Evolutionary conservation across 92 coral and sea anemone genomes (phyloP), one percentile per base, ranked within the genome.

Genomic region (Porites divaricata): DNA sequence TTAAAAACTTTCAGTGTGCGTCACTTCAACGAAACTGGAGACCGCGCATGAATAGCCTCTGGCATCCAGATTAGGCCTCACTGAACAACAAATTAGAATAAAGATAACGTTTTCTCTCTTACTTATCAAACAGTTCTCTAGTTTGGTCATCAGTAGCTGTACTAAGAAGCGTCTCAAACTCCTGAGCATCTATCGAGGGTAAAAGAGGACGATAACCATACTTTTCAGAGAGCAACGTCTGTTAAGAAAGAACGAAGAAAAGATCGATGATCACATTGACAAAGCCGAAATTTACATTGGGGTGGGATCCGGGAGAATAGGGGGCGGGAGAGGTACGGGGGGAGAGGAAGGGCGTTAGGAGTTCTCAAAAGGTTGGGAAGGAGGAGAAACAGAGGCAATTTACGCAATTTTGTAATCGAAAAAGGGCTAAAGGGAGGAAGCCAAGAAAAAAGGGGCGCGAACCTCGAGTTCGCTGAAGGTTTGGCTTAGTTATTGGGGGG

Each of bases 121-220:
- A 94, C 98, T 87, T 94, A 52, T 74, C 21, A 20, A 92, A 67
- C 9, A 94, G 80, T 57, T 78, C 81, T 28, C 53, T 83, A 9
- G 54, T 80, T 57, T 84, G 78, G 48, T 88, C 88, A 26, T 91
- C 88, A 19, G 91, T 53, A 41, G 90, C 75, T 14, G 81, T 88
- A 48, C 75, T 56, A 53, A 93, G 59, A 9, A 93, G 92, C 59
- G 58, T 61, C 63, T 92, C 90, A 78, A 94, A 89, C 76, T 92
- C 92, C 74, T 77, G 63, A 59, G 90, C 88, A 64, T 86, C 88
- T 23, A 92, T 92, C 22, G 78, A 81, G 0, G 93, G 87, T 67
- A 91, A 74, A 23, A 92, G 80, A 17, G 98, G 98, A n/a, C 98
- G 88, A 80, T 89, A 89, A 41, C 98, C 98, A 81, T 94, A 94